Evolutionary conservation across 2,888 invertebrate species (phyloP).

Genomic region (Cancer borealis): DNA sequence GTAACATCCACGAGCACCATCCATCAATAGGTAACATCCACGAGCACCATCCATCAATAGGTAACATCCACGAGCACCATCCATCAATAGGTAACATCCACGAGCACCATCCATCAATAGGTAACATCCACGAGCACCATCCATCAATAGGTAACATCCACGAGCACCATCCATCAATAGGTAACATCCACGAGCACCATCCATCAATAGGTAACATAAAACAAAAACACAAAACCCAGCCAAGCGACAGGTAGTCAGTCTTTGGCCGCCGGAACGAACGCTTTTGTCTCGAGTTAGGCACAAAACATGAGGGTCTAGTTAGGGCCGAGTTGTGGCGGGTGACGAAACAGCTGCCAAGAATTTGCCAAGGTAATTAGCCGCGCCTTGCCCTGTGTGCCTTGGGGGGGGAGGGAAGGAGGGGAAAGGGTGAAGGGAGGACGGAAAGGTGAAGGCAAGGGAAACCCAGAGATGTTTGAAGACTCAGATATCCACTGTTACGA

Average conservation of each 20-base stretch:
- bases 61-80: neutral
- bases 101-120: too few species aligned
- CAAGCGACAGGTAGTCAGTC: neutral
- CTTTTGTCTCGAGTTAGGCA: neutral
- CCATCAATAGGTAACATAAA: neutral
- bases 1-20: neutral
- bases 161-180: neutral
- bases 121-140: too few species aligned
- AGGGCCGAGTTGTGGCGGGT: neutral
- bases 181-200: neutral
- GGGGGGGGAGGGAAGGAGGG: neutral
- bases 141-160: too few species aligned
- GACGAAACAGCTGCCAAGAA: constrained; percentile 34
- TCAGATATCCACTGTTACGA: neutral
- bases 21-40: constrained; percentile 1
- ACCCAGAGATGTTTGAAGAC: neutral
- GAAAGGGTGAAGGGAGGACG: neutral
- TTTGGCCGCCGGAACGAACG: neutral
- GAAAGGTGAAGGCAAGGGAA: neutral
- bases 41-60: neutral
- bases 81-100: constrained; percentile 1
- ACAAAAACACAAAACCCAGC: neutral
- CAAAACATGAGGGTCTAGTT: constrained; percentile 21
- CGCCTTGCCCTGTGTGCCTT: neutral
- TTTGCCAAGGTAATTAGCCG: constrained; percentile 20